phyloP scores from a whole-genome alignment of 2,888 invertebrate species.

The Schizaphis graminum region DNA sequence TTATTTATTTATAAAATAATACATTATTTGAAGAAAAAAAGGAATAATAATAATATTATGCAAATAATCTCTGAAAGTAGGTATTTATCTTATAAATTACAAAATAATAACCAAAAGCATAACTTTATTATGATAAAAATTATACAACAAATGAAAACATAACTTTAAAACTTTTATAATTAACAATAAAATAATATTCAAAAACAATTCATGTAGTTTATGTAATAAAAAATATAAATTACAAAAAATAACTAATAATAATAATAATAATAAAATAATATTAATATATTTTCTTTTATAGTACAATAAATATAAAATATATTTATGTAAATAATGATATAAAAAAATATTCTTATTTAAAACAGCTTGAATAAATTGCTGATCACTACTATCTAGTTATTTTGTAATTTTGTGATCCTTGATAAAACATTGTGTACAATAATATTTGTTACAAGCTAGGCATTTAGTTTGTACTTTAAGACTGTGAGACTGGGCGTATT shows the following conservation, averaged over 20 bases:
- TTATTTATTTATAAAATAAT: neutral
- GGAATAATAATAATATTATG: neutral
- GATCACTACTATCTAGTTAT: neutral
- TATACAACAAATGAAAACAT: conserved; percentile 6
- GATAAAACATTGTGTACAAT: conserved; percentile 9
- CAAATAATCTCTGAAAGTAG: conserved; percentile 19
- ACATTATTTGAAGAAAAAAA: conserved; percentile 22
- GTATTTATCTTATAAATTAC: conserved; percentile 22
- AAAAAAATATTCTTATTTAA: conserved; percentile 6
- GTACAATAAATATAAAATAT: too few relatives aligned
- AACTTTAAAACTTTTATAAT: too few relatives aligned
- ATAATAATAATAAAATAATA: too few relatives aligned
- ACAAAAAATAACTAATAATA: too few relatives aligned
- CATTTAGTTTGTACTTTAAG: neutral
- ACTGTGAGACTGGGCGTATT: neutral
- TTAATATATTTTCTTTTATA: too few relatives aligned
- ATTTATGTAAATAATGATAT: neutral
- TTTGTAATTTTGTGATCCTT: conserved; percentile 10
- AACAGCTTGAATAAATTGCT: conserved; percentile 11
- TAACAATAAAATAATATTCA: too few relatives aligned
- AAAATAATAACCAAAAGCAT: conserved; percentile 11
- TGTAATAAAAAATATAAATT: too few relatives aligned
- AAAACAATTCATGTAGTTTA: too few relatives aligned
- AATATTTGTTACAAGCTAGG: neutral
- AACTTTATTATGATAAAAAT: conserved; percentile 19